A percentile compares a stretch with the other conserved stretches of the same genome.
Conservation (phyloP, 2,113 vertebrate genomes). For the Struthidea cinerea region DNA sequence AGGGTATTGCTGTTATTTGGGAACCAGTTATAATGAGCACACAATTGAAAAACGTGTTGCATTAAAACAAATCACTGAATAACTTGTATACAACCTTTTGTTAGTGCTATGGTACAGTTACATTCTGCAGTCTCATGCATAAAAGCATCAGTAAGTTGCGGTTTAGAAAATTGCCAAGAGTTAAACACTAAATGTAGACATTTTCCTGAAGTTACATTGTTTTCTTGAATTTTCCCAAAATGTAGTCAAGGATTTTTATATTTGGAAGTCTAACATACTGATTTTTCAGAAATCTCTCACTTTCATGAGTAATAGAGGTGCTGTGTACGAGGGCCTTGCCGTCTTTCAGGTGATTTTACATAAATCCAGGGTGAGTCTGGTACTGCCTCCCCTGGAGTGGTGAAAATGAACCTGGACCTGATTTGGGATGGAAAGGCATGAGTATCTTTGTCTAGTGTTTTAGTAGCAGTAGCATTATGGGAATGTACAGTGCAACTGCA, state of each 20-base stretch:
- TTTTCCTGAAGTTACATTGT: background rate
- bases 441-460: background rate
- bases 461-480: background rate
- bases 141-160: background rate
- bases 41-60: background rate
- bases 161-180: background rate
- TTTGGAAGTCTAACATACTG: background rate
- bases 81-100: background rate
- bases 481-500: background rate
- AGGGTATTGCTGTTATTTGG: background rate
- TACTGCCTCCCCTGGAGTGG: background rate
- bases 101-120: background rate
- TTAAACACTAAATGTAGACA: background rate
- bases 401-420: background rate
- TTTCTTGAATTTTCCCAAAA: background rate
- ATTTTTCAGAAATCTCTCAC: background rate
- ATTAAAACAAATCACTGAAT: background rate
- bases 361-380: background rate
- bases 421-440: background rate
- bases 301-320: background rate
- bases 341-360: background rate
- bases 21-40: background rate
- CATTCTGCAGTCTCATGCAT: background rate
- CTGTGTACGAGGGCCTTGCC: background rate
- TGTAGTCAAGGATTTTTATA: background rate